phyloP scores from a whole-genome alignment of 2,113 vertebrate species.

The Megaceryle maxima region DNA sequence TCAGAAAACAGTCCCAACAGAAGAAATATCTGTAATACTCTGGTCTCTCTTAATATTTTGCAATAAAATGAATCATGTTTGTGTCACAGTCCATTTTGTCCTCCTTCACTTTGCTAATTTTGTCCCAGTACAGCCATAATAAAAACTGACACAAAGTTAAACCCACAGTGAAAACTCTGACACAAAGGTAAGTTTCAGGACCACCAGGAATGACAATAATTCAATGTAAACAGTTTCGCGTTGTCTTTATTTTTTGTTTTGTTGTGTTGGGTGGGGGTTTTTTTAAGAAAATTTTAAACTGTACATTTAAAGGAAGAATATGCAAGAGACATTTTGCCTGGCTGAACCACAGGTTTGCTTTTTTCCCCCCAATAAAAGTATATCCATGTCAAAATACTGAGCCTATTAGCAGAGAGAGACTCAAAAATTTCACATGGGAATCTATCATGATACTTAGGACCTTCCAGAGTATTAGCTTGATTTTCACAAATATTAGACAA shows the following conservation, averaged over 20 bases:
- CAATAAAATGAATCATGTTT: neutral
- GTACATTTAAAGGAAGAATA: neutral
- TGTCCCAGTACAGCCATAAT: neutral
- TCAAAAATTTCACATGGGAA: neutral
- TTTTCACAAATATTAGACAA: neutral
- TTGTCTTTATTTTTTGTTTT: accelerated
- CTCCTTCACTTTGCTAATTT: neutral
- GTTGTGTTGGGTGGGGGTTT: too few species aligned
- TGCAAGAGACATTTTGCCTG: neutral
- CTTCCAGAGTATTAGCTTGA: neutral
- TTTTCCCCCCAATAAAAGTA: neutral
- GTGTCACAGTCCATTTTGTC: neutral
- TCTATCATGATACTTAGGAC: neutral
- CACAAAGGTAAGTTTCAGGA: neutral
- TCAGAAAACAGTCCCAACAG: neutral
- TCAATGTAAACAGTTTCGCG: neutral
- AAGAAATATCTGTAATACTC: neutral
- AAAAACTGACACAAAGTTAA: neutral
- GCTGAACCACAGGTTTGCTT: neutral
- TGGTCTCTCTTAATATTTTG: neutral
- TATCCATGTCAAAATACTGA: neutral
- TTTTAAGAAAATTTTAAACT: neutral
- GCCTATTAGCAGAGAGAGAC: neutral
- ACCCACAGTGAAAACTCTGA: neutral
- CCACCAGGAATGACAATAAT: neutral